Percentiles rank a stretch among this genome's conserved stretches.
These are phyloP conservation scores for Archips xylosteana DNA, from an alignment of 2,888 invertebrate genomes.

Conservation along the genomic window DNA sequence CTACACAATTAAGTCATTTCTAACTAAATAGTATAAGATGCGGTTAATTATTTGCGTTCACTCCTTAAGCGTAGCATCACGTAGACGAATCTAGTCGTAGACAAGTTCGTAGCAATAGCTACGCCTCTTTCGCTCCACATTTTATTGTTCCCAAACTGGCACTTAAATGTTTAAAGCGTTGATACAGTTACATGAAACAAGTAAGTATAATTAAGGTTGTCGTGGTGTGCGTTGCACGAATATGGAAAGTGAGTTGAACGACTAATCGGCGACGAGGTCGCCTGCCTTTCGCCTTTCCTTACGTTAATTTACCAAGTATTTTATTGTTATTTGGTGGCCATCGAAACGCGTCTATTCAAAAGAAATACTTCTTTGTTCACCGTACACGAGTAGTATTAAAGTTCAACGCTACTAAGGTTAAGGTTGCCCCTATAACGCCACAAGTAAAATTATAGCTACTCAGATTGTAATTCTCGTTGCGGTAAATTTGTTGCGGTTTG, in stretches of 20 bases:
- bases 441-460: not conserved
- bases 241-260: constrained; percentile 26
- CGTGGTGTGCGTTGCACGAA: constrained; percentile 16
- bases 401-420: not conserved
- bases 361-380: not conserved
- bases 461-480: constrained; percentile 15
- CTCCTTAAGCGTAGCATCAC: not conserved
- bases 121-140: not conserved
- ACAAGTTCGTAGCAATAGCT: constrained; percentile 5
- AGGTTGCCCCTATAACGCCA: not conserved
- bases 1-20: not conserved
- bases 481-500: constrained; percentile 18
- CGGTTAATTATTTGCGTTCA: not conserved
- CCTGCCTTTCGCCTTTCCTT: constrained; percentile 40
- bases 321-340: constrained; percentile 1
- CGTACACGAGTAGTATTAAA: not conserved
- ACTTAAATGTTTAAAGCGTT: not conserved
- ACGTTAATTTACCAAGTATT: constrained; percentile 18
- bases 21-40: not conserved
- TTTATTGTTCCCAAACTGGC: not conserved
- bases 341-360: not conserved
- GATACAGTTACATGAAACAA: constrained; percentile 9
- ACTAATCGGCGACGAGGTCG: constrained; percentile 22
- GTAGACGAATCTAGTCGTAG: constrained; percentile 10
- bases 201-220: constrained; percentile 3